Evolutionary conservation across 2,888 invertebrate genomes (phyloP).

Genomic region (Mimas tiliae): DNA sequence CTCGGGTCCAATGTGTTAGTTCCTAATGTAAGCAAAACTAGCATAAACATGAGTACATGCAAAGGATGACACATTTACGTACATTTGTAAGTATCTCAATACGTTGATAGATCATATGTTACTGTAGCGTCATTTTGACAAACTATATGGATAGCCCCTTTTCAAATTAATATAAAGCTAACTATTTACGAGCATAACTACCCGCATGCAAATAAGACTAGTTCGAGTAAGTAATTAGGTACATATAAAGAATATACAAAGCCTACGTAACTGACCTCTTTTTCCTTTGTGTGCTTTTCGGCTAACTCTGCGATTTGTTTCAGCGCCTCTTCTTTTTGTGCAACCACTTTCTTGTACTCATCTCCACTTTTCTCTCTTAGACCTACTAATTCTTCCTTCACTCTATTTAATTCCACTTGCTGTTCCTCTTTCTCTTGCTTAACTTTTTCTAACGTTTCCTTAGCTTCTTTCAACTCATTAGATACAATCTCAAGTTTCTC

Average conservation of each 20-base stretch:
- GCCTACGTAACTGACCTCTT: slow-evolving; percentile 65
- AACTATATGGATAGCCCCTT: background rate
- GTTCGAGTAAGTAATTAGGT: background rate
- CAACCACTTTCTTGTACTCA: slow-evolving; percentile 67
- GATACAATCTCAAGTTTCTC: slow-evolving; percentile 64
- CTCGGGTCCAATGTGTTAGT: slow-evolving; percentile 47
- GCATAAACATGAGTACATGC: slow-evolving; percentile 33
- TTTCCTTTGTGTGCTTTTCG: slow-evolving; percentile 66
- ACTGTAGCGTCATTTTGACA: background rate
- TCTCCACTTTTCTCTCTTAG: slow-evolving; percentile 69
- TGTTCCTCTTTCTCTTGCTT: slow-evolving; percentile 66
- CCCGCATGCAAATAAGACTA: slow-evolving; percentile 27
- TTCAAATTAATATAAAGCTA: background rate
- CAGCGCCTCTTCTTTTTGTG: slow-evolving; percentile 68
- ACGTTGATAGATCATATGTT: background rate
- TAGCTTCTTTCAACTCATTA: slow-evolving; percentile 70
- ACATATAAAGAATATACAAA: slow-evolving; percentile 28
- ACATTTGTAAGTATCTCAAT: background rate
- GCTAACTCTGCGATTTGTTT: slow-evolving; percentile 64
- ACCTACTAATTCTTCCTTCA: slow-evolving; percentile 67
- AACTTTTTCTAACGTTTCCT: slow-evolving; percentile 61
- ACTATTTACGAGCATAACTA: background rate
- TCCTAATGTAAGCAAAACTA: slow-evolving; percentile 61
- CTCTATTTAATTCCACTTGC: slow-evolving; percentile 64
- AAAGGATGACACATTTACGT: slow-evolving; percentile 30